Base-by-base conservation (phyloP, 2,113 vertebrate genomes). In the Oxygymnocypris stewartii region DNA sequence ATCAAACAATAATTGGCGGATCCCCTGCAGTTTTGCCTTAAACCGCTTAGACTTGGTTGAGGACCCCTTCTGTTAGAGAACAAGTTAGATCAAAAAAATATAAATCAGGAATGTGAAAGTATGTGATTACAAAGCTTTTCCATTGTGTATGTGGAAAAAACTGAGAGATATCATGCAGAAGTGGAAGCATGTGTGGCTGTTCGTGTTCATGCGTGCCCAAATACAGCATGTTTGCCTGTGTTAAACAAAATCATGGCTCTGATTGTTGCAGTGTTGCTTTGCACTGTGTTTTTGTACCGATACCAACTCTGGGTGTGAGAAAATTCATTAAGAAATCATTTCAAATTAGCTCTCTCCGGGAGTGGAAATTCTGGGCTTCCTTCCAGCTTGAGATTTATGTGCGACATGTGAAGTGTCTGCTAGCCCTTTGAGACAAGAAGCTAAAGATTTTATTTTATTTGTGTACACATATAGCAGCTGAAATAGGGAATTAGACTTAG, bases 281-380 rank as follows among this genome's bases (percentile, higher is more conserved):
- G 67, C 87, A 40, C n/a, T 54, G 81, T 81, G 35, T 63, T 76
- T 49, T 59, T 44, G 61, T 65, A 44, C 37, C 84, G 25, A 49
- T 82, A 81, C 81, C 59, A 78, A 42, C 79, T 51, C 54, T 81
- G 37, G 49, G 51, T 63, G 82, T 71, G 69, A 69, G 51, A 35
- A 87, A 83, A 85, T 89, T 87, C 85, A 89, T 91, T 89, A 87
- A 78, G 84, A 88, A 86, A 82, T 84, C 47, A 44, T 84, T 88
- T 71, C 79, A 67, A 47, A 80, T 47, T 81, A 16, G 1, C 75
- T 83, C 69, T 80, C 73, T 35, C 74, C 7, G 35, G n/a, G 54
- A 81, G 79, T 73, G 57, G 8, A 54, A 87, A 47, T 35, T 84
- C 85, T 84, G 87, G 85, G 87, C 71, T 69, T 57, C 4, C 16